Evolutionary conservation across 2,797 vertebrate species (phyloP), one percentile per base, ranked within the genome.

Genomic region (Trachops cirrhosus): DNA sequence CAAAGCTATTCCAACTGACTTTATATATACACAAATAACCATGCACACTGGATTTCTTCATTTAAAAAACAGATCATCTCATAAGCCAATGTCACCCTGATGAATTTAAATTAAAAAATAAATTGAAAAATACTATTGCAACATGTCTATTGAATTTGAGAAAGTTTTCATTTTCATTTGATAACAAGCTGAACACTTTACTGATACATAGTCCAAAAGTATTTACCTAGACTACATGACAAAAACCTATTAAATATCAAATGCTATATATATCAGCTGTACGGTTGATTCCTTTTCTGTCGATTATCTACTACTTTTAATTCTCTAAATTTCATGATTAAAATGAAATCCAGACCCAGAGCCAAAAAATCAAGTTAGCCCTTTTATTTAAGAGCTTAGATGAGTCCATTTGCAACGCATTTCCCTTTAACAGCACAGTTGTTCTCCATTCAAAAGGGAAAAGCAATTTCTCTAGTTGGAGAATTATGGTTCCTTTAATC

Each of bases 381-480:
- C 39, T 85, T 95, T 94, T 91, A 44, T 73, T 86, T 95, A 68
- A 87, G 34, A 39, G 77, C 39, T 16, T 44, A 93, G 26, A 21
- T 21, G n/a, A 39, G 54, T 74, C 68, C 8, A 2, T 97, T 93
- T 90, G 70, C 54, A 86, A 93, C 50, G 54, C 26, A 18, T 16
- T 59, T 95, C 19, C 32, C 32, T 41, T 95, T 92, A 87, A 24
- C 37, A 97, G 68, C 77, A 82, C 18, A 88, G 37, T 54, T 90
- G 32, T 3, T 22, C 82, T 52, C 70, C 54, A 41, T 93, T 93
- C 77, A 86, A 96, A n/a, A 24, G 32, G 3, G 0, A 29, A 92
- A 78, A 39, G 41, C 34, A 92, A 71, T 48, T 94, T 37, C 5
- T 89, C 24, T 73, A 10, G 48, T 48, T 87, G 32, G 64, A 95